Base-by-base conservation (phyloP, 2,113 vertebrate genomes). In the Oryzias celebensis region DNA sequence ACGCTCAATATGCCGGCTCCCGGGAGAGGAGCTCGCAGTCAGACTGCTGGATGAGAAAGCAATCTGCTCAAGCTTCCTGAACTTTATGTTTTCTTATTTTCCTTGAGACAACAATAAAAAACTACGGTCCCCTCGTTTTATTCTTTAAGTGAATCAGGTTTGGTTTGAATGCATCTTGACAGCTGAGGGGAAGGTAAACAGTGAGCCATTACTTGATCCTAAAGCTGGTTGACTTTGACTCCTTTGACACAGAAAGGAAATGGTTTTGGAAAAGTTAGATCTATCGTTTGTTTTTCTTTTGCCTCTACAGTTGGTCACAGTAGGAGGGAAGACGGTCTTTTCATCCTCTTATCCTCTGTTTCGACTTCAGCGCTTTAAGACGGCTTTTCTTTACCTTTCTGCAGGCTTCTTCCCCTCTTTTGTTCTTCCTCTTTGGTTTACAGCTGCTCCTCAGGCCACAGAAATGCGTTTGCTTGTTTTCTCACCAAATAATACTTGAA, bases 391-490 rank as follows among this genome's bases (percentile, higher is more conserved):
- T 84, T 81, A 72, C 74, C 62, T 73, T 77, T 71, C 69, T 56
- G 73, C 59, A 68, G 55, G 64, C 69, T 74, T 60, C 47, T 67
- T 73, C 60, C 71, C 64, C 71, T 66, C 75, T 70, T 88, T 87
- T 88, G 73, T 88, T 50, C 62, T 43, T 2, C 14, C 4, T 57
- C 70, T 47, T 65, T 48, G 62, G 56, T 85, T 84, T 82, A 71
- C 75, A 70, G 76, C 72, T 52, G 31, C 24, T 67, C 80, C 58
- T 23, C 49, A n/a, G 55, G 72, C 69, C 65, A 71, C 62, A 55
- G 58, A 53, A 55, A 51, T 55, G 23, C 84, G 84, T 87, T 90
- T 87, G 77, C 84, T 85, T 42, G 31, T 66, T 77, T 73, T 80
- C 73, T 82, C 71, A 62, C 45, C 64, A 78, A 74, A 81, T 78